Percentiles rank a stretch among this genome's conserved stretches.
Evolutionary conservation across 2,888 invertebrate species (phyloP).

Genomic region (Bedellia somnulentella): DNA sequence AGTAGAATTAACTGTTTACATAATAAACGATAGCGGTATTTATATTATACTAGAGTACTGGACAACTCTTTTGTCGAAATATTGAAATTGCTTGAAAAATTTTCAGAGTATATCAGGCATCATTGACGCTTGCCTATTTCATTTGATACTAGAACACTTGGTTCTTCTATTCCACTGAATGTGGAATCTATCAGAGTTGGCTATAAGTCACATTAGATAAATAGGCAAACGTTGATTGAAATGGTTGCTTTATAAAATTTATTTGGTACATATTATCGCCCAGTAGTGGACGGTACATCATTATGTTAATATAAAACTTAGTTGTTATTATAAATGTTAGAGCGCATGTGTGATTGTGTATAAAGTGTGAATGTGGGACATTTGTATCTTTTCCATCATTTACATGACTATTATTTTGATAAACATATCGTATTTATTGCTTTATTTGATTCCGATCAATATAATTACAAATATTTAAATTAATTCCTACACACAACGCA

Average conservation of each 20-base stretch:
- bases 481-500: too few relatives aligned
- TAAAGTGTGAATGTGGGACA: conserved; percentile 48
- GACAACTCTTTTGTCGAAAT: conserved; percentile 45
- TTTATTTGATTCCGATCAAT: too few relatives aligned
- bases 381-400: conserved; percentile 40
- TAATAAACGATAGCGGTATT: conserved; percentile 54
- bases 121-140: conserved; percentile 48
- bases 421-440: too few relatives aligned
- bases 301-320: conserved; percentile 46
- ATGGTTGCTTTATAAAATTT: conserved; percentile 33
- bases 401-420: too few relatives aligned
- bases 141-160: too few relatives aligned
- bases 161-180: too few relatives aligned
- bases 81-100: conserved; percentile 21
- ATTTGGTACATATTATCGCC: conserved; percentile 43
- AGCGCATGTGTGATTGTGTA: conserved; percentile 45
- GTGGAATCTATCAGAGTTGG: too few relatives aligned
- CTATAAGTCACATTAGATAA: too few relatives aligned
- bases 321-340: conserved; percentile 61
- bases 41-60: conserved; percentile 54
- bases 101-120: conserved; percentile 36
- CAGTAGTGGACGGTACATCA: conserved; percentile 36
- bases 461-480: too few relatives aligned
- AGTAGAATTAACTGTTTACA: conserved; percentile 44
- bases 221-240: conserved; percentile 43